Conservation (phyloP, 2,888 invertebrate genomes). For the Adela reaumurella region DNA sequence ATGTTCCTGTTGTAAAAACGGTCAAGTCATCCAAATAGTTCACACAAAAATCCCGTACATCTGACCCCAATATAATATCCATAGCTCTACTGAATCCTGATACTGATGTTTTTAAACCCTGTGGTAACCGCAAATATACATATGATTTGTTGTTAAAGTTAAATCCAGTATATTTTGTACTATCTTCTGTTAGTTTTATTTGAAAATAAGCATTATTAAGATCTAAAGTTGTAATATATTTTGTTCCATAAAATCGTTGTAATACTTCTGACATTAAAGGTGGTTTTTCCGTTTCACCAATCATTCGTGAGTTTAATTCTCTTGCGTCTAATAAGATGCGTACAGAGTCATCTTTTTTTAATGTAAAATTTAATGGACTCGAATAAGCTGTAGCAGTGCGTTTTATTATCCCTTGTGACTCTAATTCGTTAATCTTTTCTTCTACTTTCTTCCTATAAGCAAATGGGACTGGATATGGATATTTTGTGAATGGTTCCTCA, state of each 20-base stretch:
- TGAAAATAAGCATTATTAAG: constrained; percentile 15
- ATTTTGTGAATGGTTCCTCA: constrained; percentile 11
- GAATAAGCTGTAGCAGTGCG: constrained; percentile 16
- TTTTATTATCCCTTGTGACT: constrained; percentile 17
- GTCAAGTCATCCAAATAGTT: constrained; percentile 11
- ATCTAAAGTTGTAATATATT: constrained; percentile 13
- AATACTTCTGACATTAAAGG: constrained; percentile 13
- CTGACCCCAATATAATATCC: constrained; percentile 8
- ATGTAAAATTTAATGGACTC: constrained; percentile 17
- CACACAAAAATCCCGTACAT: constrained; percentile 7
- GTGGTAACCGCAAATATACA: constrained; percentile 7
- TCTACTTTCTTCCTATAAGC: constrained; percentile 15
- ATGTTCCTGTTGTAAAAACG: constrained; percentile 4
- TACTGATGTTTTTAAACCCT: constrained; percentile 10
- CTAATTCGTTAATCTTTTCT: constrained; percentile 16
- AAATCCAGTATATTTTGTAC: constrained; percentile 10
- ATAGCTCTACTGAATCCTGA: constrained; percentile 7
- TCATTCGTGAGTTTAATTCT: constrained; percentile 18
- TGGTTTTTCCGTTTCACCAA: constrained; percentile 17
- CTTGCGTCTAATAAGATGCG: constrained; percentile 20
- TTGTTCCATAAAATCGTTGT: constrained; percentile 13
- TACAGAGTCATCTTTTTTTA: constrained; percentile 18
- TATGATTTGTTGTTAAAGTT: constrained; percentile 8
- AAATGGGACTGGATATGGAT: constrained; percentile 19
- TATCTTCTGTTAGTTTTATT: constrained; percentile 5